Percentiles rank a stretch among this genome's conserved stretches.
Evolutionary conservation across 2,113 vertebrate genomes (phyloP).

Genomic region (Taxidea taxus): DNA sequence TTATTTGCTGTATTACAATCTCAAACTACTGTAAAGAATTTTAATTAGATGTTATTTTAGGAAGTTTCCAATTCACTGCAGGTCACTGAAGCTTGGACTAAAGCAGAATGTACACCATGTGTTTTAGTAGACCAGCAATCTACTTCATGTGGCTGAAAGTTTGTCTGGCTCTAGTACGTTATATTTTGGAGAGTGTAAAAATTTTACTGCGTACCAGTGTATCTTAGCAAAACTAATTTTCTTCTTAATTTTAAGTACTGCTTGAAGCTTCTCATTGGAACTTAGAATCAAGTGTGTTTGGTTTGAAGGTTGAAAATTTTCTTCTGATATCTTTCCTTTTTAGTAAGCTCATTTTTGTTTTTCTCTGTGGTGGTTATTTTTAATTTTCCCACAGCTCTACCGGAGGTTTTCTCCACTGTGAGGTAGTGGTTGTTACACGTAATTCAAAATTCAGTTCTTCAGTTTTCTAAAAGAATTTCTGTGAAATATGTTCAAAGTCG

Average conservation of each 20-base stretch:
- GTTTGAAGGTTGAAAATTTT: neutral
- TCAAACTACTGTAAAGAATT: conserved; percentile 36
- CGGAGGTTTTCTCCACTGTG: neutral
- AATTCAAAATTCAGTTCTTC: neutral
- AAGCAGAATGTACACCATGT: neutral
- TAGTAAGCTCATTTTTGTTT: neutral
- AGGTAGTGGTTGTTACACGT: neutral
- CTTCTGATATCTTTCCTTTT: neutral
- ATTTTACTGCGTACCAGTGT: neutral
- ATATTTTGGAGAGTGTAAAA: conserved; percentile 10
- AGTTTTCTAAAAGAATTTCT: conserved; percentile 27
- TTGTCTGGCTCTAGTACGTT: neutral
- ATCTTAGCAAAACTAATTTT: neutral
- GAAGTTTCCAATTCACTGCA: conserved; percentile 39
- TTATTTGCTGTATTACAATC: conserved; percentile 40
- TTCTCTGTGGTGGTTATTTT: conserved; percentile 16
- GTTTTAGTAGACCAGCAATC: conserved; percentile 40
- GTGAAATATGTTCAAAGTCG: neutral
- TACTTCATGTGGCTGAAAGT: neutral
- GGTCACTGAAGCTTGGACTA: neutral
- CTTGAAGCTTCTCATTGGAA: conserved; percentile 5
- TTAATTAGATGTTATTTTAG: conserved; percentile 63
- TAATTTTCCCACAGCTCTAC: conserved; percentile 27
- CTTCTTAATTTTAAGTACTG: neutral
- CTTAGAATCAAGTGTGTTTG: neutral